phyloP scores from a whole-genome alignment of 1,140 invertebrate genomes.

The Araneus ventricosus region DNA sequence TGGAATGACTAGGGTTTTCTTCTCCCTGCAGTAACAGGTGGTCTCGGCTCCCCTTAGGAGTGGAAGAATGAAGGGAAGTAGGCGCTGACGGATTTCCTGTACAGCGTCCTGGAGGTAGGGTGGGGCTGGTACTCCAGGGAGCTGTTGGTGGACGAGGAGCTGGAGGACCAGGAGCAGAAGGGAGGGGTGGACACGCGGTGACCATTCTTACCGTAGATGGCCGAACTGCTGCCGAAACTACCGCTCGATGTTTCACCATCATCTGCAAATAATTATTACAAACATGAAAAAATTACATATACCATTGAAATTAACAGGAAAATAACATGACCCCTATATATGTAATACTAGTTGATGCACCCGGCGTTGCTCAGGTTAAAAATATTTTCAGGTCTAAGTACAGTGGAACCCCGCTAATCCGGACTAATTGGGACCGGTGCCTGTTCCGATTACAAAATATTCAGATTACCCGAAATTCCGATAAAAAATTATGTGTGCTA shows the following conservation, averaged over 20 bases:
- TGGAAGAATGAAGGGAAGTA: slow-evolving; percentile 66
- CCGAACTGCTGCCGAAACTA: slow-evolving; percentile 18
- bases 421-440: no score
- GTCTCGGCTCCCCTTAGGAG: not conserved
- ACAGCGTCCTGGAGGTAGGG: slow-evolving; percentile 35
- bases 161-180: slow-evolving; percentile 63
- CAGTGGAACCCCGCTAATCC: no score
- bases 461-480: no score
- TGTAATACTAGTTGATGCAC: no score
- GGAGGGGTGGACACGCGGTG: slow-evolving; percentile 68
- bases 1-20: no score
- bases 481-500: no score
- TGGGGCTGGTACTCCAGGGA: slow-evolving; percentile 59
- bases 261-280: slow-evolving; percentile 2
- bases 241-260: slow-evolving; percentile 45
- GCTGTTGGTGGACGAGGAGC: slow-evolving; percentile 63
- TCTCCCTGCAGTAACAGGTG: no score
- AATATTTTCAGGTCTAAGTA: no score
- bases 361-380: no score
- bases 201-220: slow-evolving; percentile 15
- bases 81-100: slow-evolving; percentile 58
- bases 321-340: no score
- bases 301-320: not conserved
- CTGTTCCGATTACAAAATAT: no score
- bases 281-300: not conserved